Evolutionary conservation across 2,113 vertebrate species (phyloP).

Genomic region (Aspiorhynchus laticeps): DNA sequence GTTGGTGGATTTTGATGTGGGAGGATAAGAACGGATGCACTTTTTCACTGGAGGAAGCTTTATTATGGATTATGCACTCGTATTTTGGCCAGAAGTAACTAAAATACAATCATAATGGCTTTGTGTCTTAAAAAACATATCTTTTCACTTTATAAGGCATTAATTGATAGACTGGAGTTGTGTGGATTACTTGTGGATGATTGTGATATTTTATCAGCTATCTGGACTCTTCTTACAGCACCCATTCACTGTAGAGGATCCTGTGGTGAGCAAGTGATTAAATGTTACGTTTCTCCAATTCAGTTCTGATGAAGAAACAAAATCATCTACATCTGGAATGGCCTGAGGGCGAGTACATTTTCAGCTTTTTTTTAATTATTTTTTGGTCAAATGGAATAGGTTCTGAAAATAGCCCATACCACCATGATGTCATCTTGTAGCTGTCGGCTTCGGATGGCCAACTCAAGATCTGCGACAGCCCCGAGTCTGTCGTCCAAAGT

Average conservation of each 20-base stretch:
- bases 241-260: background rate
- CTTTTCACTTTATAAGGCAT: background rate
- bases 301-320: background rate
- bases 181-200: background rate
- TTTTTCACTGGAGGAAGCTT: no score
- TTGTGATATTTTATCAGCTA: background rate
- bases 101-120: background rate
- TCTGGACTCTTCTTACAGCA: background rate
- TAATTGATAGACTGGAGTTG: background rate
- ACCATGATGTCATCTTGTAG: constrained; percentile 80
- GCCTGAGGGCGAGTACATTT: background rate
- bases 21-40: no score
- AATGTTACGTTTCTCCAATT: background rate
- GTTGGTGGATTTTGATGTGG: no score
- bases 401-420: constrained; percentile 65
- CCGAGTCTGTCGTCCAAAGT: constrained; percentile 75
- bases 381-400: background rate
- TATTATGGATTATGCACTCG: no score
- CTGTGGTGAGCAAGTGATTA: background rate
- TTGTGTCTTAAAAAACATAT: background rate
- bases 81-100: no score
- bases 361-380: background rate
- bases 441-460: constrained; percentile 76
- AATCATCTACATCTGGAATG: background rate
- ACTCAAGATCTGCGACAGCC: constrained; percentile 79